Evolutionary conservation across 1,140 invertebrate genomes (phyloP).

Genomic region (Amphibalanus amphitrite): DNA sequence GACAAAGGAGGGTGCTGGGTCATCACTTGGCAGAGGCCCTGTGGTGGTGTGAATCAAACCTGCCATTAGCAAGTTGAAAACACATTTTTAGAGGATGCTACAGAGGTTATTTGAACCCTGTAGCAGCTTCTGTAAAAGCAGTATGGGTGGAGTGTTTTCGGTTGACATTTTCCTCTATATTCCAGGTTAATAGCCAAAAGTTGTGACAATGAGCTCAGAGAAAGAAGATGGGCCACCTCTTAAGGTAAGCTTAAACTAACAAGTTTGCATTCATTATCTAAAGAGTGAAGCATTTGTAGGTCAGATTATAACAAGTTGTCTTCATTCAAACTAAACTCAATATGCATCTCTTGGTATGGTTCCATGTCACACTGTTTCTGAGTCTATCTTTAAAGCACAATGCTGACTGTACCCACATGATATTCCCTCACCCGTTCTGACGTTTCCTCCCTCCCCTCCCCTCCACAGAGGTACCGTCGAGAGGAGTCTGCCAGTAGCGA

Average conservation of each 20-base stretch:
- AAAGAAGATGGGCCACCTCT: not conserved
- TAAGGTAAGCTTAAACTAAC: not conserved
- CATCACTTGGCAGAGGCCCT: too few relatives aligned
- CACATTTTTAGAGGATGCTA: too few relatives aligned
- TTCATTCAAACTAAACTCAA: not conserved
- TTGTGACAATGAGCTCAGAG: not conserved
- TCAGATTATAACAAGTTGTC: not conserved
- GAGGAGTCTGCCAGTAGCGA: slow-evolving; percentile 17
- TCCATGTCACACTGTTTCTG: not conserved
- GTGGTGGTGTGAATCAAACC: too few relatives aligned
- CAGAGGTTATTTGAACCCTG: too few relatives aligned
- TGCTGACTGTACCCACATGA: too few relatives aligned
- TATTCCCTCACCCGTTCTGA: too few relatives aligned
- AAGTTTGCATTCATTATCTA: not conserved
- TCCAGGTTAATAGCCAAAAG: too few relatives aligned
- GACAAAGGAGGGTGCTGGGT: too few relatives aligned
- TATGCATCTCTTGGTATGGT: not conserved
- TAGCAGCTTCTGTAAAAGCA: too few relatives aligned
- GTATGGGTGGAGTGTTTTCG: too few relatives aligned
- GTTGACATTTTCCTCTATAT: too few relatives aligned
- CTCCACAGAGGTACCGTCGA: slow-evolving; percentile 22
- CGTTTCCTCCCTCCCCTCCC: not conserved
- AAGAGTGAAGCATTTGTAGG: not conserved
- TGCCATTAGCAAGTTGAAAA: too few relatives aligned
- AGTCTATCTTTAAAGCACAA: not conserved